A percentile compares a stretch with the other conserved stretches of the same genome.
phyloP scores from a whole-genome alignment of 2,113 vertebrate species.

The Synodontis membranacea region DNA sequence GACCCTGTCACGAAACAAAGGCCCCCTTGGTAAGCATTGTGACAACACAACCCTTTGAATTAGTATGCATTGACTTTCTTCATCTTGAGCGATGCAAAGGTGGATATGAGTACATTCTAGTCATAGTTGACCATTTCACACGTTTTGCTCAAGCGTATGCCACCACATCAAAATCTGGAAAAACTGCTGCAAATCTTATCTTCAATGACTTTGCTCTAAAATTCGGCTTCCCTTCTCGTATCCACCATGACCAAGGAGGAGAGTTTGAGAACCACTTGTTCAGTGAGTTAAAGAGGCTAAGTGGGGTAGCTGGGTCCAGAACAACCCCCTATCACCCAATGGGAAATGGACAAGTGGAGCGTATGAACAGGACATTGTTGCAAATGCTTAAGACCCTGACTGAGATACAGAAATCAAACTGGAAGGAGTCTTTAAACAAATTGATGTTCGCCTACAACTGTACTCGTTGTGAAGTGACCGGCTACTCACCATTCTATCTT shows the following conservation, averaged over 20 bases:
- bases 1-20: background rate
- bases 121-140: background rate
- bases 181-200: background rate
- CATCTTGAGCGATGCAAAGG: background rate
- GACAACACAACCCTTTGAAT: background rate
- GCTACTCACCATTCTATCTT: background rate
- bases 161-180: background rate
- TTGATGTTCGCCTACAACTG: background rate
- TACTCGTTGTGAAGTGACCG: background rate
- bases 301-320: background rate
- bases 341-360: background rate
- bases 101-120: background rate
- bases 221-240: background rate
- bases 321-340: background rate
- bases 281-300: background rate
- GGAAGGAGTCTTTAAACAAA: background rate
- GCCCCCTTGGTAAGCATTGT: background rate
- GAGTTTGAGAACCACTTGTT: background rate
- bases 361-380: background rate
- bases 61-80: background rate
- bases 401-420: background rate
- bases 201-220: background rate
- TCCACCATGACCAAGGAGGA: background rate
- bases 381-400: background rate
- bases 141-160: background rate